Conservation (phyloP, 1,140 invertebrate species). For the Ruditapes philippinarum region DNA sequence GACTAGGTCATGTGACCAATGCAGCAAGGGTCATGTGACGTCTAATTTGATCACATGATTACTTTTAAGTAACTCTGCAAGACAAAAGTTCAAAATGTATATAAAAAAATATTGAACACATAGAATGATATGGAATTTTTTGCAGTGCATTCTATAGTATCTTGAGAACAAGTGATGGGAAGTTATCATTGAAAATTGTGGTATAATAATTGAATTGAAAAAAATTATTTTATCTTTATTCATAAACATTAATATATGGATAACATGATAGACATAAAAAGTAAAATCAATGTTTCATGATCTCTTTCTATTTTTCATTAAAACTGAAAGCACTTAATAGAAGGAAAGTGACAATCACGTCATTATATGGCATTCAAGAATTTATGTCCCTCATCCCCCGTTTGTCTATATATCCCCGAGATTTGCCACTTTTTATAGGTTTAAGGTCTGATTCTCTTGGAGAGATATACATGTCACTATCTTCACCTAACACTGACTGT, state of each 20-base stretch:
- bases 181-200: too few species aligned
- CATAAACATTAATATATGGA: not conserved
- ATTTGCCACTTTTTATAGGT: conserved; percentile 65
- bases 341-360: not conserved
- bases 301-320: conserved; percentile 21
- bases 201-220: too few species aligned
- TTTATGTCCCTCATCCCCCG: conserved; percentile 48
- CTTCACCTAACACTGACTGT: conserved; percentile 66
- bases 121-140: conserved; percentile 9
- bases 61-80: conserved; percentile 12
- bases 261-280: not conserved
- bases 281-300: conserved; percentile 51
- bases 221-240: not conserved
- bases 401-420: conserved; percentile 49
- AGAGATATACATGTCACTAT: conserved; percentile 49
- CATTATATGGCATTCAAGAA: conserved; percentile 15
- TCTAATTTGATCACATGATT: conserved; percentile 16
- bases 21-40: conserved; percentile 24
- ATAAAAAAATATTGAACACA: conserved; percentile 25
- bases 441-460: conserved; percentile 70
- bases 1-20: conserved; percentile 58
- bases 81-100: not conserved
- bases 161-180: not conserved
- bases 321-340: conserved; percentile 27
- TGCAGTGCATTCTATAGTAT: not conserved